Conservation (phyloP, 2,113 vertebrate species). For the Pseudorhombus dupliciocellatus region DNA sequence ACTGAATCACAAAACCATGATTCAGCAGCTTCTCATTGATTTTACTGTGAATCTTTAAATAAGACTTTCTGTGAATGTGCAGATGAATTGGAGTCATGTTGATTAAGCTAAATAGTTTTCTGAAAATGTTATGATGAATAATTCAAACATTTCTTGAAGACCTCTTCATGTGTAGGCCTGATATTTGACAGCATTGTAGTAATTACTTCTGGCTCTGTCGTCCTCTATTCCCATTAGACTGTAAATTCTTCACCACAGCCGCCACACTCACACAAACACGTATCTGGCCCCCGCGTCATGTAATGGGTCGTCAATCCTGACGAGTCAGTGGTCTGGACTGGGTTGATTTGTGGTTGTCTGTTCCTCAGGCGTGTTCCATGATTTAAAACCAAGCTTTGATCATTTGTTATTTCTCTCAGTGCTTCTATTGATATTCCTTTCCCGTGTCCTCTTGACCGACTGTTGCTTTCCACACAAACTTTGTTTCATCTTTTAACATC, state of each 20-base stretch:
- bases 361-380: conserved; percentile 36
- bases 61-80: background rate
- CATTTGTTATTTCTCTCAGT: conserved; percentile 29
- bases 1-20: background rate
- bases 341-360: conserved; percentile 58
- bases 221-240: conserved; percentile 23
- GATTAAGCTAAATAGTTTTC: background rate
- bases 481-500: background rate
- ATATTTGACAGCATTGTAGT: conserved; percentile 31
- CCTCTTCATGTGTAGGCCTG: conserved; percentile 1
- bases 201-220: conserved; percentile 38
- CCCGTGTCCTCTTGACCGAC: background rate
- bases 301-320: conserved; percentile 32
- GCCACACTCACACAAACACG: background rate
- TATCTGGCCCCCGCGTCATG: background rate
- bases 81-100: background rate
- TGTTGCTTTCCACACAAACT: background rate
- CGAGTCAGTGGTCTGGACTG: conserved; percentile 11
- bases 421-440: background rate
- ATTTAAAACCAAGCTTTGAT: conserved; percentile 45
- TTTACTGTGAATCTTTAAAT: background rate
- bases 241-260: conserved; percentile 22
- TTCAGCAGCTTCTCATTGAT: background rate
- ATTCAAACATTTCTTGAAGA: conserved; percentile 20
- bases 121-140: background rate